These are phyloP conservation scores for Gymnoscopelus braueri DNA, from an alignment of 2,797 vertebrate species.

Conservation along the genomic window DNA sequence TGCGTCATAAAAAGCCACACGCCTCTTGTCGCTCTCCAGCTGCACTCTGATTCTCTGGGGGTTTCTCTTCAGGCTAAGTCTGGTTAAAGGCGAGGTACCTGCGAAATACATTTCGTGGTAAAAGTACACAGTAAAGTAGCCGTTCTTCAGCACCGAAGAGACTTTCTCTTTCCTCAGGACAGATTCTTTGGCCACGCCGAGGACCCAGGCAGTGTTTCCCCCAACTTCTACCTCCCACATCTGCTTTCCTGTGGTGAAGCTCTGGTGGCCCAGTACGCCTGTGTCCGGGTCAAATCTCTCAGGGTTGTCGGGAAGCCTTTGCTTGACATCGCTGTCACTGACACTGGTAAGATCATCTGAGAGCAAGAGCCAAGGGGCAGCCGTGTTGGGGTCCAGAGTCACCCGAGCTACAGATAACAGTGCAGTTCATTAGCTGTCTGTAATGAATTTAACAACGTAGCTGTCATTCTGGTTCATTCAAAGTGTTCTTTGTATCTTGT, in stretches of 20 bases:
- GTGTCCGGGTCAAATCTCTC: conserved; percentile 77
- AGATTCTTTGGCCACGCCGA: conserved; percentile 75
- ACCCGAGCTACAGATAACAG: conserved; percentile 67
- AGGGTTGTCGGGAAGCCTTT: conserved; percentile 73
- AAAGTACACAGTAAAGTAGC: conserved; percentile 77
- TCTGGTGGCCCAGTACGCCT: conserved; percentile 63
- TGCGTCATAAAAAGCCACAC: conserved; percentile 66
- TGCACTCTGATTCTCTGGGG: conserved; percentile 67
- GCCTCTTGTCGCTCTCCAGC: conserved; percentile 73
- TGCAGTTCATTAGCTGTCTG: conserved; percentile 33
- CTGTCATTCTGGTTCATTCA: conserved; percentile 10
- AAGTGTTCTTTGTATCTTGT: not conserved
- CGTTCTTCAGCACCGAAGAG: conserved; percentile 70
- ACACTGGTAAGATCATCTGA: conserved; percentile 75
- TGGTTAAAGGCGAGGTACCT: conserved; percentile 73
- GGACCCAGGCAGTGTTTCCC: conserved; percentile 73
- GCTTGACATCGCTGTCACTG: conserved; percentile 67
- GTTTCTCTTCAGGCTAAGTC: conserved; percentile 63
- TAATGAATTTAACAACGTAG: not conserved
- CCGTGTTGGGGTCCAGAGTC: conserved; percentile 78
- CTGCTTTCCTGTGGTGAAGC: conserved; percentile 64
- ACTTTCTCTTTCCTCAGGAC: conserved; percentile 73
- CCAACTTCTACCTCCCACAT: conserved; percentile 77
- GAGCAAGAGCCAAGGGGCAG: conserved; percentile 77
- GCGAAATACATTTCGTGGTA: conserved; percentile 81